phyloP scores from a whole-genome alignment of 2,888 invertebrate genomes.

The Mayetiola destructor region DNA sequence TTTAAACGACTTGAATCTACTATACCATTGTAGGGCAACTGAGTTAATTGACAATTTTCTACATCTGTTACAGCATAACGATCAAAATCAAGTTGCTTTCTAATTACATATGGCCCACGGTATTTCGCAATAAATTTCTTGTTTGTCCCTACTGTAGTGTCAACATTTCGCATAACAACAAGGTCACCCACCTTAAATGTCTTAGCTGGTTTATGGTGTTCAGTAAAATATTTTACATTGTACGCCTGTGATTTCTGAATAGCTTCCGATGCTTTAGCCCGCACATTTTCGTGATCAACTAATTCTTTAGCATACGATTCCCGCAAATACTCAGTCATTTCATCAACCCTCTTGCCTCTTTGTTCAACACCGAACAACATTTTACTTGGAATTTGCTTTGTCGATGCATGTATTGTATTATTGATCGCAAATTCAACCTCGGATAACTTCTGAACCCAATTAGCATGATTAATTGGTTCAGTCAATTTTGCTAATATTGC shows the following conservation, averaged over 20 bases:
- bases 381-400: conserved; percentile 23
- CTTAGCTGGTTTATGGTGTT: conserved; percentile 16
- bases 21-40: conserved; percentile 19
- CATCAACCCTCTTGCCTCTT: conserved; percentile 20
- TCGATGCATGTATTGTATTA: conserved; percentile 22
- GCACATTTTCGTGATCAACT: not conserved
- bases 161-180: conserved; percentile 22
- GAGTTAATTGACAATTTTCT: conserved; percentile 21
- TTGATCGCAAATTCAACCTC: conserved; percentile 22
- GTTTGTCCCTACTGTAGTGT: conserved; percentile 20
- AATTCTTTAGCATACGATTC: not conserved
- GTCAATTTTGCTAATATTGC: conserved; percentile 16
- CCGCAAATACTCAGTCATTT: conserved; percentile 18
- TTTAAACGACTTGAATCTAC: conserved; percentile 15
- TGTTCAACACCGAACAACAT: conserved; percentile 24
- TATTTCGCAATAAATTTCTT: conserved; percentile 23
- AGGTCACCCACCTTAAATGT: conserved; percentile 19
- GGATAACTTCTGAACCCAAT: conserved; percentile 18
- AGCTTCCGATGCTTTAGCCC: not conserved
- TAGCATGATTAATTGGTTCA: conserved; percentile 10
- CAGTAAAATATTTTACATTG: conserved; percentile 16
- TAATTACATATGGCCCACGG: conserved; percentile 23
- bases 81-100: conserved; percentile 22
- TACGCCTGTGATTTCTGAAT: not conserved
- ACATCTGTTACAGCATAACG: conserved; percentile 22